These are phyloP conservation scores for Anguilla marmorata DNA, from an alignment of 2,797 vertebrate genomes.

Conservation along the genomic window DNA sequence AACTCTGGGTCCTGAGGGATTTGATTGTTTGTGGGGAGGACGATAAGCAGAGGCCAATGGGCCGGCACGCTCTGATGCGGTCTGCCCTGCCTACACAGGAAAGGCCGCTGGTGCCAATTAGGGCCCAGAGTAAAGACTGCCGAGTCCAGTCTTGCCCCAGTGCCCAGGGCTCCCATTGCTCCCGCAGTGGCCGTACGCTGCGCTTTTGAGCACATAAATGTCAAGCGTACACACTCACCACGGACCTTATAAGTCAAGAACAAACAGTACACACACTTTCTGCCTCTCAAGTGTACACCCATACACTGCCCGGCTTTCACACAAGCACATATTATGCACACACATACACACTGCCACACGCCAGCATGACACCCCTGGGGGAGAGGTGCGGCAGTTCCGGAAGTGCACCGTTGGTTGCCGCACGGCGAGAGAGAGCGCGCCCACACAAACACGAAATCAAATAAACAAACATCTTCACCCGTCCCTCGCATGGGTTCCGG, in stretches of 20 bases:
- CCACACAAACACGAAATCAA: not conserved
- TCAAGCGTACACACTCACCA: not conserved
- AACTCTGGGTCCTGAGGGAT: not conserved
- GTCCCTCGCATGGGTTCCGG: no score
- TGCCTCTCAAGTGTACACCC: not conserved
- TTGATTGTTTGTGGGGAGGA: not conserved
- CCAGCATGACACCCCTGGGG: no score
- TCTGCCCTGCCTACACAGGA: conserved; percentile 19
- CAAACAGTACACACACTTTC: not conserved
- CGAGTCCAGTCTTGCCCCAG: conserved; percentile 40
- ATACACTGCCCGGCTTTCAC: not conserved
- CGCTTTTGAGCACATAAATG: not conserved
- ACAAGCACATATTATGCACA: not conserved
- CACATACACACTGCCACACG: not conserved
- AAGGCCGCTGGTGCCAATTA: conserved; percentile 27
- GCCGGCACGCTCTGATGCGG: not conserved
- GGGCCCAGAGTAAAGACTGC: conserved; percentile 16
- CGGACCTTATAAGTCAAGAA: not conserved
- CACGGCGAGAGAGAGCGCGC: no score
- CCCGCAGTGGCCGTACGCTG: conserved; percentile 17
- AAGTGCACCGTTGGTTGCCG: no score
- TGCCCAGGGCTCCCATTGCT: not conserved
- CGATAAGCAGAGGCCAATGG: not conserved
- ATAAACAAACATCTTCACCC: no score
- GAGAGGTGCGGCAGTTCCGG: no score